Conservation (phyloP, 2,113 vertebrate genomes). For the Plestiodon gilberti region DNA sequence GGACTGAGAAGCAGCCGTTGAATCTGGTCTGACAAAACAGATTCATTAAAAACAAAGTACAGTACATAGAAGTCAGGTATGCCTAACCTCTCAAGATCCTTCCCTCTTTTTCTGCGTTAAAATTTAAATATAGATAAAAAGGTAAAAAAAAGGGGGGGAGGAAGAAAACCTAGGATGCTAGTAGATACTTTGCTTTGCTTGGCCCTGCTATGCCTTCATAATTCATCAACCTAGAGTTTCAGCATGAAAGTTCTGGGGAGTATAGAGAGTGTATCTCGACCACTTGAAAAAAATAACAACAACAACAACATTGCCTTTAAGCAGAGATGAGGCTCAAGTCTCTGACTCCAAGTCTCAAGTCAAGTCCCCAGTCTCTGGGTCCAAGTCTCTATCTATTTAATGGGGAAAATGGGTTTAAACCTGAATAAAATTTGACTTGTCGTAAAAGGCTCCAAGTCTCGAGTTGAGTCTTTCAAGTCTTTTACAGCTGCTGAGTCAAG, state of each 20-base stretch:
- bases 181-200: background rate
- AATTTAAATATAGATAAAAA: constrained; percentile 3
- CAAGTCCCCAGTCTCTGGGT: too few species aligned
- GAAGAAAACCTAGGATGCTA: background rate
- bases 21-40: background rate
- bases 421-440: too few species aligned
- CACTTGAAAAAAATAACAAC: background rate
- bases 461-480: too few species aligned
- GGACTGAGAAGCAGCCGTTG: background rate
- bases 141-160: too few species aligned
- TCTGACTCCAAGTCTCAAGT: too few species aligned
- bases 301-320: too few species aligned
- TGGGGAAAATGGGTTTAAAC: too few species aligned
- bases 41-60: background rate
- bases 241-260: background rate
- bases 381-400: too few species aligned
- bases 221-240: background rate
- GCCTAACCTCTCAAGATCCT: background rate
- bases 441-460: too few species aligned
- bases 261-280: background rate
- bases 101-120: background rate
- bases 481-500: too few species aligned
- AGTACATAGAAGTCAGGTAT: background rate
- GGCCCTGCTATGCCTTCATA: background rate
- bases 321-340: too few species aligned